A percentile compares a stretch with the other conserved stretches of the same genome.
phyloP scores from a whole-genome alignment of 2,113 vertebrate genomes.

The Neopipo cinnamomea region DNA sequence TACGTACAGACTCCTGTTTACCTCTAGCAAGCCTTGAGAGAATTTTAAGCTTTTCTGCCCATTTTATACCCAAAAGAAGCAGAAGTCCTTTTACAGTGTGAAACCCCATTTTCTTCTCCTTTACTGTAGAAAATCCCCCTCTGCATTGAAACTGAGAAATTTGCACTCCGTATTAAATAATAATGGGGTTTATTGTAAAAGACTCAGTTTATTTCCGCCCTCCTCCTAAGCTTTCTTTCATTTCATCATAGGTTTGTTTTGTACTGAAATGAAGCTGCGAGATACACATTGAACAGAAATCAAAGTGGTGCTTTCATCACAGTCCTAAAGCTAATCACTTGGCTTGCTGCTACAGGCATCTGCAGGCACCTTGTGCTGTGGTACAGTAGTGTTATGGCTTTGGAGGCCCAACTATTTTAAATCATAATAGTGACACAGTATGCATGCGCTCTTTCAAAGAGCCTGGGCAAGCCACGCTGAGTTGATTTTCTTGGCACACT shows the following conservation, averaged over 20 bases:
- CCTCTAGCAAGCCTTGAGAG: background rate
- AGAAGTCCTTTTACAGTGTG: background rate
- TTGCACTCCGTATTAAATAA: background rate
- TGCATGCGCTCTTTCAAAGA: constrained; percentile 44
- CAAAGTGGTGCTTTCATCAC: background rate
- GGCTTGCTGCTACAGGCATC: constrained; percentile 29
- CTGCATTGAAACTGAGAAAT: background rate
- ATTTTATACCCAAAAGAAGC: background rate
- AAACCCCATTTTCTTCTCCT: background rate
- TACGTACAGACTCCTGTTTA: background rate
- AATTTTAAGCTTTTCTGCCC: background rate
- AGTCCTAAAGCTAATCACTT: background rate
- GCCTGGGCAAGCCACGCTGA: background rate
- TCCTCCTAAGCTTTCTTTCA: background rate
- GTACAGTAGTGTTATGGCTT: background rate
- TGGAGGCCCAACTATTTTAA: constrained; percentile 39
- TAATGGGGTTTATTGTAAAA: background rate
- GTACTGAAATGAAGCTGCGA: background rate
- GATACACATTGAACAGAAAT: background rate
- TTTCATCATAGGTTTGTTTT: background rate
- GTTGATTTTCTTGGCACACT: constrained; percentile 52
- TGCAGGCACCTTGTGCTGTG: constrained; percentile 40
- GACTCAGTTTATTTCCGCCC: background rate
- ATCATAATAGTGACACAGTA: constrained; percentile 45
- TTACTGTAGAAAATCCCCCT: background rate